These are phyloP conservation scores for Neoascia interrupta DNA, from an alignment of 2,888 invertebrate species.

Conservation along the genomic window DNA sequence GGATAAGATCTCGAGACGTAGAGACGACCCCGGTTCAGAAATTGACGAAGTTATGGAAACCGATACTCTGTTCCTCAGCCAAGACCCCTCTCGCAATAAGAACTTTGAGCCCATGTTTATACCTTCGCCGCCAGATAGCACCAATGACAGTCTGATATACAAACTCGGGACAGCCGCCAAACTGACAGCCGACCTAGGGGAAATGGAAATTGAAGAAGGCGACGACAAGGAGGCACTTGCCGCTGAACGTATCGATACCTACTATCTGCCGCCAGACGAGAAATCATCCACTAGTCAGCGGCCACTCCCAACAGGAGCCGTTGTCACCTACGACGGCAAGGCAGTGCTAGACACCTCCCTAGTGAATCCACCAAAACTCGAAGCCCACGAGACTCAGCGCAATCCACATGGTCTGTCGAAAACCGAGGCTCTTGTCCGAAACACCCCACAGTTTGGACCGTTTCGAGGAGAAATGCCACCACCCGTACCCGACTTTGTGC, in stretches of 20 bases:
- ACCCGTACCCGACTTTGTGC: slow-evolving; percentile 80
- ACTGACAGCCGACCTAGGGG: slow-evolving; percentile 79
- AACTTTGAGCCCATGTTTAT: slow-evolving; percentile 90
- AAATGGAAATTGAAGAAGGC: slow-evolving; percentile 78
- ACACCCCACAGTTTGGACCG: slow-evolving; percentile 86
- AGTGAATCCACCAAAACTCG: slow-evolving; percentile 80
- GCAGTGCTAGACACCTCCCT: slow-evolving; percentile 84
- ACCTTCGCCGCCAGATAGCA: slow-evolving; percentile 87
- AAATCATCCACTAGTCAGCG: slow-evolving; percentile 75
- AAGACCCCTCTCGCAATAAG: slow-evolving; percentile 81
- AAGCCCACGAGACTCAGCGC: slow-evolving; percentile 72
- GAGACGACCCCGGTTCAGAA: slow-evolving; percentile 78
- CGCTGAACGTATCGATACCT: slow-evolving; percentile 86
- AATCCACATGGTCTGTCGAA: slow-evolving; percentile 78
- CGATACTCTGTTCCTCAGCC: slow-evolving; percentile 78
- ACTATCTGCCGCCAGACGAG: slow-evolving; percentile 86
- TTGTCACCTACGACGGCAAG: slow-evolving; percentile 89
- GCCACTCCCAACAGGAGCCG: slow-evolving; percentile 81
- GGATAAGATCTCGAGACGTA: slow-evolving; percentile 75
- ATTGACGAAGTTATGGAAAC: slow-evolving; percentile 78
- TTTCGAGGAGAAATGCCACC: slow-evolving; percentile 88
- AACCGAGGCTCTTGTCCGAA: slow-evolving; percentile 83
- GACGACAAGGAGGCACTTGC: slow-evolving; percentile 85
- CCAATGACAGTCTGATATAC: slow-evolving; percentile 75
- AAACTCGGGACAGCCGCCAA: slow-evolving; percentile 75